phyloP scores from a whole-genome alignment of 2,797 vertebrate genomes.

The Notamacropus eugenii region DNA sequence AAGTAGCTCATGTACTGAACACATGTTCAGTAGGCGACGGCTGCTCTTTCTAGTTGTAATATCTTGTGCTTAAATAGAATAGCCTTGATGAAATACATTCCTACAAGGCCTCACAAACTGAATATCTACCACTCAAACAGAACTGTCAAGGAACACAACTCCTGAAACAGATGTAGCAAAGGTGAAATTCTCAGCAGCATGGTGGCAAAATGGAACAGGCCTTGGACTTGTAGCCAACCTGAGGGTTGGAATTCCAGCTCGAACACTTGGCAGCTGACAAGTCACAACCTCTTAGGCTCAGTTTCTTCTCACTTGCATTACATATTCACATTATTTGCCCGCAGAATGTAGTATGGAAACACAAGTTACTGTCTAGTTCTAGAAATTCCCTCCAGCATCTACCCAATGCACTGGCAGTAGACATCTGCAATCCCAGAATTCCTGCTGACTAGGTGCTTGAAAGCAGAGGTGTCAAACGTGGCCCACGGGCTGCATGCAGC shows the following conservation, averaged over 20 bases:
- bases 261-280: slow-evolving; percentile 47
- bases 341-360: slow-evolving; percentile 6
- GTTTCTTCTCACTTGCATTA: slow-evolving; percentile 46
- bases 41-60: background rate
- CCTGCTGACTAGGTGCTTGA: background rate
- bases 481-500: background rate
- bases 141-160: background rate
- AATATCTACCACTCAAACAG: background rate
- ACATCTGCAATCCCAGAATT: background rate
- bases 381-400: background rate
- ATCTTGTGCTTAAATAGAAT: background rate
- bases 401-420: background rate
- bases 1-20: background rate
- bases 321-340: slow-evolving; percentile 17
- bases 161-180: background rate
- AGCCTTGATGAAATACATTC: background rate
- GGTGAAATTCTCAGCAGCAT: background rate
- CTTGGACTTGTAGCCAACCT: background rate
- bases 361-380: slow-evolving; percentile 33
- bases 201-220: background rate
- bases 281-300: slow-evolving; percentile 42
- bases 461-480: background rate
- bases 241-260: slow-evolving; percentile 39
- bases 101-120: background rate
- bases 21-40: background rate